Percentiles rank a stretch among this genome's conserved stretches.
phyloP scores from a whole-genome alignment of 2,888 invertebrate species.

The Hypselothyrea guttata region DNA sequence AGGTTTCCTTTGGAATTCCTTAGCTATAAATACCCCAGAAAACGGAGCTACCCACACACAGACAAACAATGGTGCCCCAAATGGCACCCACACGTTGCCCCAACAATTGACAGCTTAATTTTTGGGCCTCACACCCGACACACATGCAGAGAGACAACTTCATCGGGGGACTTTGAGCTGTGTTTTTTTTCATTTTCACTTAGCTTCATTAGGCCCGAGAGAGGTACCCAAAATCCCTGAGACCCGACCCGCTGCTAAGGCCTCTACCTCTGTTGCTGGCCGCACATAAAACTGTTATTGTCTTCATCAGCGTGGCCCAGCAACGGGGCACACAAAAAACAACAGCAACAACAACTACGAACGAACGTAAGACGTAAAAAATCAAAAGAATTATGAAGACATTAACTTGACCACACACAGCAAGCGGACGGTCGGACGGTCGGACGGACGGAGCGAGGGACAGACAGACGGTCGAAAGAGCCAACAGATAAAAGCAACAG shows the following conservation, averaged over 20 bases:
- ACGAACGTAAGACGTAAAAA: constrained; percentile 53
- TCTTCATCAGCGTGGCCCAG: constrained; percentile 68
- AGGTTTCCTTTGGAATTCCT: constrained; percentile 12
- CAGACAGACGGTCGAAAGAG: constrained; percentile 45
- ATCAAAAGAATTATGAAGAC: constrained; percentile 78
- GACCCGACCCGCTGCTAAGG: constrained; percentile 7
- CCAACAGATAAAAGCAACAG: constrained; percentile 29
- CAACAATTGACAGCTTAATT: constrained; percentile 73
- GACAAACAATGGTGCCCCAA: constrained; percentile 47
- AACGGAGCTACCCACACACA: background rate
- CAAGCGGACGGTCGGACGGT: constrained; percentile 51
- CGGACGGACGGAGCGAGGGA: constrained; percentile 12
- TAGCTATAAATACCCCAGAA: constrained; percentile 35
- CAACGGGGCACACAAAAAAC: constrained; percentile 54
- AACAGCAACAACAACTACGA: constrained; percentile 20
- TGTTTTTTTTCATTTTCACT: constrained; percentile 58
- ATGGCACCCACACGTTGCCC: constrained; percentile 63
- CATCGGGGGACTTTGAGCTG: constrained; percentile 33
- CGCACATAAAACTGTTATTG: constrained; percentile 74
- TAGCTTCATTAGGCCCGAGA: constrained; percentile 67
- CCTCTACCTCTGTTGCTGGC: constrained; percentile 41
- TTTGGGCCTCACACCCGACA: constrained; percentile 46
- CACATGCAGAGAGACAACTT: constrained; percentile 22
- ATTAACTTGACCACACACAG: constrained; percentile 79
- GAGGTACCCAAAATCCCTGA: constrained; percentile 14